Evolutionary conservation across 2,888 invertebrate species (phyloP), one percentile per base, ranked within the genome.

Genomic region (Euclidia mi): DNA sequence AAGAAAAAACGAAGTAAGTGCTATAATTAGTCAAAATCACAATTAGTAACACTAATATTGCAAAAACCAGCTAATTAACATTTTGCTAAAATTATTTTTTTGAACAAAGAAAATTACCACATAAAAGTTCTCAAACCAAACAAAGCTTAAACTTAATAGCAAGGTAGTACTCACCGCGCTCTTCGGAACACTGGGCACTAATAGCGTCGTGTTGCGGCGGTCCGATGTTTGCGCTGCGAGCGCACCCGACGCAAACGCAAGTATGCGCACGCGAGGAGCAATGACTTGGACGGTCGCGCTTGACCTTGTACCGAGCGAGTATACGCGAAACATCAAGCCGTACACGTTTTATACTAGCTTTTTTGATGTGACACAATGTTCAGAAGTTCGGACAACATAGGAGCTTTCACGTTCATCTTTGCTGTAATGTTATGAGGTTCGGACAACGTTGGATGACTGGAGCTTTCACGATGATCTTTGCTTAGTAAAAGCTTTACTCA

Each of bases 331-430:
- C 86, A 81, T 71, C 82, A 79, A 79, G 80, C 76, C 83, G 82
- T 89, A 90, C 92, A 87, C 85, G 90, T 91, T 94, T 91, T 94
- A 94, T 94, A 94, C 91, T 84, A 77, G 82, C 84, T 73, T 80
- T 72, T 69, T 71, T 70, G 56, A 1, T 11, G 57, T 32, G 57
- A 82, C 84, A 84, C 68, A 91, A 79, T 11, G 87, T 0, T 38
- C 4, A 2, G 3, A n/a, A 40, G 43, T 20, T 48, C 12, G 15
- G 35, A 12, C 9, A n/a, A 47, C 40, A 2, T 46, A 12, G 17
- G 9, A 66, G 44, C 67, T 31, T 61, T 53, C 0, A 29, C 11
- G 12, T 1, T 25, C 2, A 25, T 15, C 6, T 3, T 25, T n/a
- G n/a, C n/a, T n/a, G n/a, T n/a, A n/a, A n/a, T n/a, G n/a, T n/a